Base-by-base conservation (phyloP, 2,888 invertebrate genomes). In the Eudemis profundana region DNA sequence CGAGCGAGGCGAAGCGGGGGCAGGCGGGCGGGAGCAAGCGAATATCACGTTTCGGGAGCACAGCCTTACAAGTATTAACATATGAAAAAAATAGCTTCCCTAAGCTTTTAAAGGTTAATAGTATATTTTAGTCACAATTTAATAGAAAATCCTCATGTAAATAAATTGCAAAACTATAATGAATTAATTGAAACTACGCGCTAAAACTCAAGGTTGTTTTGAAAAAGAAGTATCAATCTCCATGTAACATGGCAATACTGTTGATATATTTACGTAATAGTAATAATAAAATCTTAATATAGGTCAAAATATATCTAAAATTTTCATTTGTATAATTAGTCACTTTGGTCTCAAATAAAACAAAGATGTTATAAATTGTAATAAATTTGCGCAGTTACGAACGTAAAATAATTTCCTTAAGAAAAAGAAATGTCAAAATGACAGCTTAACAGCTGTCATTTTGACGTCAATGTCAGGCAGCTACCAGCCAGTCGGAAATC, bases 1-100 rank as follows among this genome's bases (percentile, higher is more conserved):
- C 75, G 75, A 68, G 66, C 57, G 67, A 76, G 68, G 76, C 69
- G 79, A 76, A 73, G 81, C 76, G 78, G 78, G 79, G 76, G 77
- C 67, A 70, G 71, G 60, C 38, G 36, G 47, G 51, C 62, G 63
- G 69, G 76, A 71, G 69, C 73, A 73, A 75, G 75, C 73, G 74
- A 74, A 75, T 74, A 75, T 77, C 73, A 74, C 76, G 70, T 61
- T 68, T 56, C 56, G 42, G 75, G 74, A 59, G 21, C 61, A 71
- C 69, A 60, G 44, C 57, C 36, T 33, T 27, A 7, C 33, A 12
- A 61, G 61, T 61, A 61, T 61, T 53, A 27, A 46, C 53, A 17
- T 15, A 62, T 36, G 17, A 53, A 54, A 61, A 60, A 46, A 56
- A 42, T 17, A 33, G 10, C 12, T 27, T 17, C 12, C 17, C 2